Evolutionary conservation across 2,113 vertebrate species (phyloP).

Genomic region (Xerus inauris): DNA sequence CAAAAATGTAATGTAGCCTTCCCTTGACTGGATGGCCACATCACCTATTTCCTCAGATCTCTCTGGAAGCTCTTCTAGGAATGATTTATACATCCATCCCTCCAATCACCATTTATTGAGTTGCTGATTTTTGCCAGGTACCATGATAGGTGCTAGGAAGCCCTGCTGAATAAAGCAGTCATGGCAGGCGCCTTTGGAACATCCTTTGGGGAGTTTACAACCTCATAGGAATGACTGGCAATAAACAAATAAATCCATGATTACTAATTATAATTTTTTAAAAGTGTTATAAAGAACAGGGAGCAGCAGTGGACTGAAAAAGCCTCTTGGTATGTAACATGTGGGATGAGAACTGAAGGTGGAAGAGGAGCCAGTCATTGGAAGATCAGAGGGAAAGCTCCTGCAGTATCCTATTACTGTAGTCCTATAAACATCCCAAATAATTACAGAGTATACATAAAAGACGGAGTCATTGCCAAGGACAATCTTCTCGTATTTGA

Average conservation of each 20-base stretch:
- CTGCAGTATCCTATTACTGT: slow-evolving; percentile 14
- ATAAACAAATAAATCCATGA: slow-evolving; percentile 34
- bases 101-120: neutral
- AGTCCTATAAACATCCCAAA: slow-evolving; percentile 26
- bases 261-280: slow-evolving; percentile 16
- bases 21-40: neutral
- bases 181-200: neutral
- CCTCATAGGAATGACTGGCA: neutral
- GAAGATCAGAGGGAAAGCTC: slow-evolving; percentile 56
- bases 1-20: neutral
- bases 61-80: neutral
- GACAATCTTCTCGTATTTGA: slow-evolving; percentile 5
- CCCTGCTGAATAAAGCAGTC: neutral
- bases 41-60: neutral
- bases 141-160: neutral
- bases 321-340: neutral
- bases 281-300: slow-evolving; percentile 12
- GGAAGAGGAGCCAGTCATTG: neutral
- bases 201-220: neutral
- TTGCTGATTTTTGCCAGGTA: neutral
- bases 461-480: slow-evolving; percentile 16
- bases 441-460: slow-evolving; percentile 50
- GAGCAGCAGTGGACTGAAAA: neutral
- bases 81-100: neutral
- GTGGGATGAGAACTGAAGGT: slow-evolving; percentile 41